These are phyloP conservation scores for Arnoldichthys spilopterus DNA, from an alignment of 2,797 vertebrate species.

Conservation along the genomic window DNA sequence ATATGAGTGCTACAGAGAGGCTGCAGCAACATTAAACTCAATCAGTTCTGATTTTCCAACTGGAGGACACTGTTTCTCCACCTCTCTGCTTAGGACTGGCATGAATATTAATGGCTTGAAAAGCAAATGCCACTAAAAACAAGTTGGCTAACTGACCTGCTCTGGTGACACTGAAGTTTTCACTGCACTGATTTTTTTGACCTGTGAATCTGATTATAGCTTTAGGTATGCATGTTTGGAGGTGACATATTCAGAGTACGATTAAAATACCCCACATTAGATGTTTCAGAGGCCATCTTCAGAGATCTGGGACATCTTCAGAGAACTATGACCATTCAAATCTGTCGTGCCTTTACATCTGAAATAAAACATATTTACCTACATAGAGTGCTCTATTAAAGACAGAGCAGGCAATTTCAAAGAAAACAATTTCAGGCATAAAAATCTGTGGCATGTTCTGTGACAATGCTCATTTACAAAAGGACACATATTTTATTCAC, in stretches of 20 bases:
- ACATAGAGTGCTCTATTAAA: too few relatives aligned
- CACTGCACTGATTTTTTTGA: neutral
- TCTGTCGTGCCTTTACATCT: too few relatives aligned
- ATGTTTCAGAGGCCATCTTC: too few relatives aligned
- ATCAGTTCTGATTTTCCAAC: constrained; percentile 77
- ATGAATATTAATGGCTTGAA: constrained; percentile 79
- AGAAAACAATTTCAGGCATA: too few relatives aligned
- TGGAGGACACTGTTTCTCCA: constrained; percentile 71
- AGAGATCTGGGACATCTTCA: too few relatives aligned
- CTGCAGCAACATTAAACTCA: constrained; percentile 76
- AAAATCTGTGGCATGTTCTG: too few relatives aligned
- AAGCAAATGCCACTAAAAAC: constrained; percentile 65
- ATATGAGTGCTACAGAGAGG: constrained; percentile 73
- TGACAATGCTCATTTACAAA: too few relatives aligned
- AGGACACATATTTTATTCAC: too few relatives aligned
- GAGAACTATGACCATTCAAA: too few relatives aligned
- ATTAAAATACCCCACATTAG: too few relatives aligned
- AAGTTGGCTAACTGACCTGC: constrained; percentile 33
- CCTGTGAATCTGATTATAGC: neutral
- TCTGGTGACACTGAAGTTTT: constrained; percentile 10
- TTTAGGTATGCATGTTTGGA: neutral
- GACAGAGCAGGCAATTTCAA: too few relatives aligned
- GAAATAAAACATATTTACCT: too few relatives aligned
- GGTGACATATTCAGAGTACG: neutral
- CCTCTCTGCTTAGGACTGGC: constrained; percentile 62